Evolutionary conservation across 2,888 invertebrate genomes (phyloP), one percentile per base, ranked within the genome.

Genomic region (Bembecia ichneumoniformis): DNA sequence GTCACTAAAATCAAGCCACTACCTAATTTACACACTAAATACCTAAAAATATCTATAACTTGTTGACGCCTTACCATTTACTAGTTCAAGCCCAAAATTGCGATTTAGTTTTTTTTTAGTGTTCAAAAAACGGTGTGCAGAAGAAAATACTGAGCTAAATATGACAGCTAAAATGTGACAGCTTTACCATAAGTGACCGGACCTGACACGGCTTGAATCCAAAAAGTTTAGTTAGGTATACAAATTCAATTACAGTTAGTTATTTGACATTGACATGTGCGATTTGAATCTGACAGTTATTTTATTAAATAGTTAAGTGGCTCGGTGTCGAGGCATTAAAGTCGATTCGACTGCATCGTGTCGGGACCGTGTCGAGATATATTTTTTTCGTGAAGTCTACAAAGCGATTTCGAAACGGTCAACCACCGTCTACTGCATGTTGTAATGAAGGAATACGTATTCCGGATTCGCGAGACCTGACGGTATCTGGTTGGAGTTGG

Each of bases 401-500:
- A 20, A 15, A 36, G 43, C 13, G 28, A 9, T 28, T 7, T 28
- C 9, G 28, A 28, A 28, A 28, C 28, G 40, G n/a, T 40, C 40
- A 40, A 5, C 7, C 13, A 10, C 28, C 40, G 40, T 48, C 52
- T 78, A 84, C 69, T 86, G 77, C 82, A 82, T 83, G 54, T 80
- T 87, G 64, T 87, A 86, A 71, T 84, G 82, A 64, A 87, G 62
- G 71, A 86, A 84, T 57, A 90, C 87, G 67, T 90, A 89, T 60
- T 90, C 89, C 52, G 74, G 87, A 69, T 87, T 90, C 88, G 67
- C 89, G 77, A 82, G 92, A 89, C 75, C 77, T 13, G 66, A 66
- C 44, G 78, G 76, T 63, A 79, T 71, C 0, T 72, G 55, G 0
- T 77, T 91, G 57, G 96, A 93, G 60, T 91, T 94, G 45, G 97